Base-by-base conservation (phyloP, 2,888 invertebrate species). In the Hetaerina titia region DNA sequence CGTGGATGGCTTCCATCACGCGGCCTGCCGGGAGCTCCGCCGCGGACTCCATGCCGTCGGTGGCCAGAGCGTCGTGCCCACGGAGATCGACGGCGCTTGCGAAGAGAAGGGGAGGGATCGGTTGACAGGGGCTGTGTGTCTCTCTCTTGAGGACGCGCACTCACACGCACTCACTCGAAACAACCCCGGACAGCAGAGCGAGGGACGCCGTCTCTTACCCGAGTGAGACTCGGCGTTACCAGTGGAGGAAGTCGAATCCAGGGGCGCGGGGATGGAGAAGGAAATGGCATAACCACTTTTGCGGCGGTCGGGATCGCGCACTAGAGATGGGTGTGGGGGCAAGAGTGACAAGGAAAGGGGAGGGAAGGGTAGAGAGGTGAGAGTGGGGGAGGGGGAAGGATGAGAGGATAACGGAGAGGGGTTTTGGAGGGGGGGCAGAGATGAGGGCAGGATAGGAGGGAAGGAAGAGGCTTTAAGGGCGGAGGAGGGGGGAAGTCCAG, bases 211-310 rank as follows among this genome's bases (percentile, higher is more conserved):
- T 81, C 81, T 81, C 7, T 81, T 81, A 13, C 31, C 31, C 31
- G 69, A 69, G 69, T 69, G 81, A 81, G 81, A 25, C 31, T 31
- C 31, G 31, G 25, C 81, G 81, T 81, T 31, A 31, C 81, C 81
- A 81, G 81, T 13, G 13, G 81, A 81, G 81, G 81, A 81, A 81
- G 81, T 81, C 22, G 13, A 15, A 45, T 56, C 88, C 88, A 56
- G 56, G 60, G 90, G 64, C 63, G 45, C 45, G 89, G 69, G 56
- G 69, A 45, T 64, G 19, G 56, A 13, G 92, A 74, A 92, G 92
- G 92, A 92, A 92, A 92, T 92, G 92, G 92, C 92, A 92, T 92
- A 92, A 92, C 92, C 92, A 69, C 69, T 56, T 31, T 74, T 74
- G 74, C n/a, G 92, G 92, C 22, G 92, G 60, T n/a, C 69, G 92